phyloP scores from a whole-genome alignment of 2,888 invertebrate species.

The Dynastes maya region DNA sequence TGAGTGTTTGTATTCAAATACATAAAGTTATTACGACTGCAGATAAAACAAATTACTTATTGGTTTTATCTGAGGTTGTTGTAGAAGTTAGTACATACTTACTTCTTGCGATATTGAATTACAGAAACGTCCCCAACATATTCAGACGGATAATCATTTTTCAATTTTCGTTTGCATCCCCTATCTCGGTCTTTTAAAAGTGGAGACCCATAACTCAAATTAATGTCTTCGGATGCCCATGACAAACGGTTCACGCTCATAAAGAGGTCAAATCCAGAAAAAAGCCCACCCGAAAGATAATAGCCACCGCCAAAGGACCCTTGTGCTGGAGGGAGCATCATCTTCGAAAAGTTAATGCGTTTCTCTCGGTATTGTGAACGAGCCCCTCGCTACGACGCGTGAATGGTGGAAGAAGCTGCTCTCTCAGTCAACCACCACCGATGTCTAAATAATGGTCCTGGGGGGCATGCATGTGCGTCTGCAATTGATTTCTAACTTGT shows the following conservation, averaged over 20 bases:
- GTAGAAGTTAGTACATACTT: no score
- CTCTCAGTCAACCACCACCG: conserved; percentile 46
- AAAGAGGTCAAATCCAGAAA: conserved; percentile 25
- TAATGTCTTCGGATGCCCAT: conserved; percentile 4
- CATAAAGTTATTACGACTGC: no score
- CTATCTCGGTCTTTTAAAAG: background rate
- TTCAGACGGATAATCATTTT: no score
- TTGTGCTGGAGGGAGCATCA: background rate
- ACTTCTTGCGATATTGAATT: no score
- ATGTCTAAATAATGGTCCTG: conserved; percentile 58
- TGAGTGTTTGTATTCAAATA: no score
- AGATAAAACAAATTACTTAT: no score
- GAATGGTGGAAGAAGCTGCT: background rate
- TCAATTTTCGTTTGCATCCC: background rate
- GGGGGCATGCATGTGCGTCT: conserved; percentile 54
- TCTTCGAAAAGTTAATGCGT: conserved; percentile 9
- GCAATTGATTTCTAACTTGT: conserved; percentile 57
- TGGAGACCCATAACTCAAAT: conserved; percentile 12
- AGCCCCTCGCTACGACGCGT: conserved; percentile 8
- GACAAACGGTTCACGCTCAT: background rate
- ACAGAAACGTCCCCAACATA: no score
- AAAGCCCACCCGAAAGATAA: conserved; percentile 6
- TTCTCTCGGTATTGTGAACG: conserved; percentile 16
- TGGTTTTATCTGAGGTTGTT: no score
- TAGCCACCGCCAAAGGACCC: conserved; percentile 2